These are phyloP conservation scores for Hesperia comma DNA, from an alignment of 2,888 invertebrate genomes.

Conservation along the genomic window DNA sequence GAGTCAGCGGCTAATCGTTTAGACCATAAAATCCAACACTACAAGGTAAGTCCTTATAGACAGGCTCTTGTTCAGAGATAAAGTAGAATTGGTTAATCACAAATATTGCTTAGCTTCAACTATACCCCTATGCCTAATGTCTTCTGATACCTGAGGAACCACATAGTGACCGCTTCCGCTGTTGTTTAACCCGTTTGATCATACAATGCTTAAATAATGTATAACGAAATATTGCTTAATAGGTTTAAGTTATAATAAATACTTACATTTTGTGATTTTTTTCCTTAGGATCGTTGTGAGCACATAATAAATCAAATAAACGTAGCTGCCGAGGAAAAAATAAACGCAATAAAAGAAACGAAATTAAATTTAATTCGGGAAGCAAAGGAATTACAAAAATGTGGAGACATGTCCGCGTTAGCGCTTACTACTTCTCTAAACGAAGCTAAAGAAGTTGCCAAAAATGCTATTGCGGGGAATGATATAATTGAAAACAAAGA, in stretches of 20 bases:
- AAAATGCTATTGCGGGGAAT: conserved; percentile 59
- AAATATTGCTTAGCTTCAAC: too few relatives aligned
- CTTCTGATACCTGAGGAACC: too few relatives aligned
- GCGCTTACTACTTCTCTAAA: conserved; percentile 74
- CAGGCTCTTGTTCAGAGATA: too few relatives aligned
- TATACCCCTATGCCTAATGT: too few relatives aligned
- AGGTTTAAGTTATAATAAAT: too few relatives aligned
- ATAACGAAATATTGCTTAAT: too few relatives aligned
- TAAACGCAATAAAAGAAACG: conserved; percentile 72
- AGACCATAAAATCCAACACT: conserved; percentile 82
- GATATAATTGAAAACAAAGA: conserved; percentile 66
- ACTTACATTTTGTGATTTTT: background rate
- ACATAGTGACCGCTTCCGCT: too few relatives aligned
- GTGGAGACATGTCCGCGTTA: conserved; percentile 72
- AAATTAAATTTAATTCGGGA: conserved; percentile 73
- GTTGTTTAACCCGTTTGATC: too few relatives aligned
- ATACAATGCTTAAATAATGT: too few relatives aligned
- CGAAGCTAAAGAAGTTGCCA: conserved; percentile 73
- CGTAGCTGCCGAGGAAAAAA: conserved; percentile 78
- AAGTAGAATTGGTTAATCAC: too few relatives aligned
- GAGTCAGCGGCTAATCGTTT: conserved; percentile 79
- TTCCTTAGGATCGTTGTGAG: conserved; percentile 74
- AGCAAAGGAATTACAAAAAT: conserved; percentile 67
- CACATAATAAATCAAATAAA: conserved; percentile 81
- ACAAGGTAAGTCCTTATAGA: conserved; percentile 64